Percentiles rank a stretch among this genome's conserved stretches.
Evolutionary conservation across 2,797 vertebrate species (phyloP).

Genomic region (Triplophysa bombifrons): DNA sequence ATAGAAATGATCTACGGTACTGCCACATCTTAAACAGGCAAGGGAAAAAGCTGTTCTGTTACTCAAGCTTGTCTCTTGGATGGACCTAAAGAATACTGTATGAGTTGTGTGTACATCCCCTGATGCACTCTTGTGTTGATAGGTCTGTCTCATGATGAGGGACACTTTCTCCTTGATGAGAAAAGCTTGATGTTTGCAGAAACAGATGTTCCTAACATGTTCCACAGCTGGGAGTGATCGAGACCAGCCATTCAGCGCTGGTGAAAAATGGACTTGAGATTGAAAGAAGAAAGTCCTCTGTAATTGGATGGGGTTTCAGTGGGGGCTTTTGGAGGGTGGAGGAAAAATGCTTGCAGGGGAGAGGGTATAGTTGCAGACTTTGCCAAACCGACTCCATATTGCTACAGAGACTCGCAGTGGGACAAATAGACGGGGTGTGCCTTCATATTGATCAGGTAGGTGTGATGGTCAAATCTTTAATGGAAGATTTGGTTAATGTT

Average conservation of each 20-base stretch:
- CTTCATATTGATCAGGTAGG: constrained; percentile 70
- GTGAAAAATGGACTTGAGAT: constrained; percentile 38
- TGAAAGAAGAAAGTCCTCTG: constrained; percentile 41
- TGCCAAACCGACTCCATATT: constrained; percentile 65
- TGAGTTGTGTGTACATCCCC: constrained; percentile 1
- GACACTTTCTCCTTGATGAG: constrained; percentile 30
- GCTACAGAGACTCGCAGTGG: constrained; percentile 58
- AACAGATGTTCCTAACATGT: constrained; percentile 42
- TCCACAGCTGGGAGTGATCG: constrained; percentile 48
- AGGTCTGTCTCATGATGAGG: background rate
- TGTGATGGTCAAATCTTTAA: constrained; percentile 30
- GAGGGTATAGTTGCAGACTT: constrained; percentile 62
- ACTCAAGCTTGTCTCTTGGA: constrained; percentile 2
- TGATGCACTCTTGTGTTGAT: constrained; percentile 26
- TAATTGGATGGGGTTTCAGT: constrained; percentile 56
- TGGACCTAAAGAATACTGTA: background rate
- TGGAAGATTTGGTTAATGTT: constrained; percentile 24
- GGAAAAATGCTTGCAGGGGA: constrained; percentile 48
- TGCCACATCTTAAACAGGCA: too few species aligned
- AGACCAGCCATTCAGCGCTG: constrained; percentile 38
- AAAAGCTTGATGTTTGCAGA: constrained; percentile 41
- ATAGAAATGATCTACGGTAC: too few species aligned
- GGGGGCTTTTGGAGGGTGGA: constrained; percentile 49
- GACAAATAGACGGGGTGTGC: constrained; percentile 63
- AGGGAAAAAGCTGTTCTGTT: background rate